Evolutionary conservation across 2,797 vertebrate species (phyloP).

Genomic region (Phaenicophaeus curvirostris): DNA sequence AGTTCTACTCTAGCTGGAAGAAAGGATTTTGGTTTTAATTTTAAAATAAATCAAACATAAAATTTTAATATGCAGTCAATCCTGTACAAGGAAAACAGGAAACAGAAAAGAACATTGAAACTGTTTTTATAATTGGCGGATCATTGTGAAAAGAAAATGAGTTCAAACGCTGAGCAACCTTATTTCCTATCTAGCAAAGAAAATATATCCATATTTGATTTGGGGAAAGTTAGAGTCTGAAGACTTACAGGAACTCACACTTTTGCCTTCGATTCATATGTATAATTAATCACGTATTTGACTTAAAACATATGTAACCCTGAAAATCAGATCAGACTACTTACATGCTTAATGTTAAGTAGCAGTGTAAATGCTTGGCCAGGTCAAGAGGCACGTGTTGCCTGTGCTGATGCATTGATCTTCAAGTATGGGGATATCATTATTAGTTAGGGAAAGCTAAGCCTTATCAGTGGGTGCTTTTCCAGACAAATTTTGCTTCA

Average conservation of each 20-base stretch:
- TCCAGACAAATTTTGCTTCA: conserved; percentile 34
- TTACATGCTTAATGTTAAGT: not conserved
- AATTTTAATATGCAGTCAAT: not conserved
- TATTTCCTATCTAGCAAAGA: not conserved
- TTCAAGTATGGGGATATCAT: not conserved
- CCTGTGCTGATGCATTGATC: not conserved
- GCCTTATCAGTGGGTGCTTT: conserved; percentile 18
- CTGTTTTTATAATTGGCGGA: not conserved
- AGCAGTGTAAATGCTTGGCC: not conserved
- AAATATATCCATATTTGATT: not conserved
- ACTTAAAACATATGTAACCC: not conserved
- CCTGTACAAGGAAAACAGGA: not conserved
- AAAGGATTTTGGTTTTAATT: not conserved
- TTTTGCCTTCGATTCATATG: not conserved
- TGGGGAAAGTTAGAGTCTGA: not conserved
- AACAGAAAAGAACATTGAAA: not conserved
- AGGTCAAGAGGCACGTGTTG: not conserved
- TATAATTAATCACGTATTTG: not conserved
- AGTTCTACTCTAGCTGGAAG: conserved; percentile 14
- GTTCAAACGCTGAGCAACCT: not conserved
- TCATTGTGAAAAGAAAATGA: not conserved
- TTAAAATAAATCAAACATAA: not conserved
- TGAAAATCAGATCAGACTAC: not conserved
- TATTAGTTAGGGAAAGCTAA: not conserved
- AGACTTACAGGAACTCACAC: not conserved